Percentiles rank a stretch among this genome's conserved stretches.
phyloP scores from a whole-genome alignment of 2,888 invertebrate species.

The Clanis bilineata region DNA sequence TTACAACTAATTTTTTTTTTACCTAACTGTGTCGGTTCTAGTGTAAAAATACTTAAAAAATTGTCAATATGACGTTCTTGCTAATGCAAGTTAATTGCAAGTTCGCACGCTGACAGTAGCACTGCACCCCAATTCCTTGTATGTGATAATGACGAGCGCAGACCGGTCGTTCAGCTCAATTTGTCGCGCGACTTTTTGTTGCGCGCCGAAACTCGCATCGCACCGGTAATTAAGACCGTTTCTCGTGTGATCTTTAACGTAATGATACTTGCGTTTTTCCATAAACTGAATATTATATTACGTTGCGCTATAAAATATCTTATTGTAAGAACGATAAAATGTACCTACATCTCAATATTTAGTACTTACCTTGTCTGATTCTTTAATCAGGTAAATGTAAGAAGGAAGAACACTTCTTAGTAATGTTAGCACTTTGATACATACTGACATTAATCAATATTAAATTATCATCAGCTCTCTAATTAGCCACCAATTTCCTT shows the following conservation, averaged over 20 bases:
- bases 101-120: conserved; percentile 26
- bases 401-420: too few relatives aligned
- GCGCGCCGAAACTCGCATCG: conserved; percentile 44
- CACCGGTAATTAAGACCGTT: conserved; percentile 54
- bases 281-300: not conserved
- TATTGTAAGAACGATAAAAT: not conserved
- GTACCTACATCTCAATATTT: too few relatives aligned
- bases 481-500: not conserved
- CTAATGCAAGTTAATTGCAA: not conserved
- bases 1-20: too few relatives aligned
- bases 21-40: too few relatives aligned
- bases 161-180: conserved; percentile 45
- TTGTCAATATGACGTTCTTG: not conserved
- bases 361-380: too few relatives aligned
- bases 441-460: not conserved
- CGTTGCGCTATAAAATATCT: not conserved
- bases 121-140: conserved; percentile 44
- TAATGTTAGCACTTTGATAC: too few relatives aligned
- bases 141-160: conserved; percentile 54
- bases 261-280: conserved; percentile 9
- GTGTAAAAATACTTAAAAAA: not conserved
- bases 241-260: conserved; percentile 37
- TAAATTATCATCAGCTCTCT: not conserved
- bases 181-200: conserved; percentile 63
- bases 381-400: too few relatives aligned